These are phyloP conservation scores for Stigmatopora argus DNA, from an alignment of 2,113 vertebrate genomes.

Conservation along the genomic window DNA sequence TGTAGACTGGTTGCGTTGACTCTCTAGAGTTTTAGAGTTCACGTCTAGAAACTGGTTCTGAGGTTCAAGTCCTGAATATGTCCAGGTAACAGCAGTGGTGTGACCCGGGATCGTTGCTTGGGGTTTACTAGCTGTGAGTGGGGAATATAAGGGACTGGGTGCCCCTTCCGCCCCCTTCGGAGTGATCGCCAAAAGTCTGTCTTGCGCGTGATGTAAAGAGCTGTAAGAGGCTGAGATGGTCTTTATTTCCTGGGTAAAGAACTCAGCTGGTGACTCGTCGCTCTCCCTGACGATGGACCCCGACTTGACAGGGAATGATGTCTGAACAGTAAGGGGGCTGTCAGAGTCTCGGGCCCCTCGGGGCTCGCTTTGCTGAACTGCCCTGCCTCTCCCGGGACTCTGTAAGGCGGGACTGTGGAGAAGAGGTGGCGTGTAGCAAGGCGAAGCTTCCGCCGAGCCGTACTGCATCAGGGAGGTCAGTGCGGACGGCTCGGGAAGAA, in stretches of 20 bases:
- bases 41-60: constrained; percentile 41
- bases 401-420: constrained; percentile 74
- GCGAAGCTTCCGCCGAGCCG: constrained; percentile 66
- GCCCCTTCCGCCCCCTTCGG: constrained; percentile 68
- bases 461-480: constrained; percentile 73
- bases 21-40: constrained; percentile 61
- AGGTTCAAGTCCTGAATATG: constrained; percentile 78
- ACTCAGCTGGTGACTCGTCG: constrained; percentile 68
- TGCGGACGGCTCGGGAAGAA: constrained; percentile 74
- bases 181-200: constrained; percentile 72
- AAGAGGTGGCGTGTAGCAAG: constrained; percentile 72
- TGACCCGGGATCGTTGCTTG: constrained; percentile 73
- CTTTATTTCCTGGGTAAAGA: constrained; percentile 87
- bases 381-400: constrained; percentile 75
- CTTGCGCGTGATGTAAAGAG: constrained; percentile 72
- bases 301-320: constrained; percentile 63
- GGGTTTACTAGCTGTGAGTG: constrained; percentile 71
- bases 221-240: constrained; percentile 87
- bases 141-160: constrained; percentile 67
- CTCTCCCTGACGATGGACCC: constrained; percentile 59
- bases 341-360: constrained; percentile 69
- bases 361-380: constrained; percentile 67
- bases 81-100: constrained; percentile 77
- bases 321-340: constrained; percentile 64
- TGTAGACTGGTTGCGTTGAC: constrained; percentile 80